These are phyloP conservation scores for Pristionchus mayeri DNA, from an alignment of 2,888 invertebrate species.

Conservation along the genomic window DNA sequence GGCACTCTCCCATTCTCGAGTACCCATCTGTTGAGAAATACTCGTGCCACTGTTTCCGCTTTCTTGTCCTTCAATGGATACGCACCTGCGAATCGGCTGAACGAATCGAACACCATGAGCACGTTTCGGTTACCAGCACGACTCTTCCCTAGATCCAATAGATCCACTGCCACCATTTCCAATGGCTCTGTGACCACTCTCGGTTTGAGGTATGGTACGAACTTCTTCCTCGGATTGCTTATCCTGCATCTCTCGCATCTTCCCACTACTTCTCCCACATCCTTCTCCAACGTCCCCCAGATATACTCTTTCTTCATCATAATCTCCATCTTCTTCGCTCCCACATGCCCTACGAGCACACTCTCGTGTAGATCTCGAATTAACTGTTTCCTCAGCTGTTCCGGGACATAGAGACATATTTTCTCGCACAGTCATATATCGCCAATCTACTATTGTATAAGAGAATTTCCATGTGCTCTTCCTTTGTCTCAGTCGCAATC, in stretches of 20 bases:
- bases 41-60: neutral
- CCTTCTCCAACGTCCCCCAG: neutral
- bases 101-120: neutral
- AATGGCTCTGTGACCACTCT: neutral
- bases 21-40: neutral
- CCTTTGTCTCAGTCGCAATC: too few species aligned
- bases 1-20: neutral
- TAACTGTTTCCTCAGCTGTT: neutral
- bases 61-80: constrained; percentile 9
- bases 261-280: neutral
- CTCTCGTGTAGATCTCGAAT: neutral
- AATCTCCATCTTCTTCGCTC: neutral
- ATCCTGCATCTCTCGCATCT: neutral
- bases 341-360: neutral
- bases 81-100: neutral
- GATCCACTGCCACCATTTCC: neutral
- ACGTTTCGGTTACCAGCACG: neutral
- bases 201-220: neutral
- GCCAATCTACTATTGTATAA: too few species aligned
- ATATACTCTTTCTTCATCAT: neutral
- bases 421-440: too few species aligned
- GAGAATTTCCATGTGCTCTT: too few species aligned
- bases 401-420: constrained; percentile 24
- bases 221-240: neutral
- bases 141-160: neutral